Evolutionary conservation across 2,113 vertebrate species (phyloP), one percentile per base, ranked within the genome.

Genomic region (Hippocampus zosterae): DNA sequence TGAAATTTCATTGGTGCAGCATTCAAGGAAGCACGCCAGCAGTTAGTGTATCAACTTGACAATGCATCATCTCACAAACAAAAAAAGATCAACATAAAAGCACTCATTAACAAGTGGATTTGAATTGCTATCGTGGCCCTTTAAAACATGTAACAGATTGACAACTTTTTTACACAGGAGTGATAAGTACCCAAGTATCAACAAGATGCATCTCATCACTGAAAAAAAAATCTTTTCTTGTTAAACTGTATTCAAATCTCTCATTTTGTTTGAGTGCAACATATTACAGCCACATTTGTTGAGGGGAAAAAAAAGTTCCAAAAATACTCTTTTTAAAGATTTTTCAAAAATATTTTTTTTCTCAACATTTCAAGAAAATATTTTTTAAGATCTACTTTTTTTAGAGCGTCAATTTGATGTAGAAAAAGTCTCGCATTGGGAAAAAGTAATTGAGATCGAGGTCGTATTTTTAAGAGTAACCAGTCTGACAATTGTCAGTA

Each of bases 171-270:
- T 15, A 55, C 52, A 55, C 19, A 23, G 8, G 12, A 59, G 56
- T 8, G 16, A 59, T 59, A 59, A 18, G 12, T 6, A 59, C 10
- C 15, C 25, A 59, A 59, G 9, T 4, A 29, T 59, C 56, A 29
- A 1, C 50, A 29, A 59, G 5, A 27, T 29, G 2, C 11, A 59
- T n/a, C 52, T 55, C 21, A 19, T 9, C 16, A 37, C 15, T 33
- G 57, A 33, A 21, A 64, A 10, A 76, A 60, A 63, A 2, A 10
- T 87, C 83, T 16, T 88, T 88, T 87, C 65, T 50, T 61, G 29
- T 44, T 46, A 56, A 68, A 25, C 44, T 41, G 64, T 46, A 63
- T 25, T 50, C 42, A 62, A 52, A 53, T 33, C 15, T 33, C 11
- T 62, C 19, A 63, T 27, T 60, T 2, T 18, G 33, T 60, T 59